Conservation (phyloP, 2,797 vertebrate genomes). For the Natrix natrix region DNA sequence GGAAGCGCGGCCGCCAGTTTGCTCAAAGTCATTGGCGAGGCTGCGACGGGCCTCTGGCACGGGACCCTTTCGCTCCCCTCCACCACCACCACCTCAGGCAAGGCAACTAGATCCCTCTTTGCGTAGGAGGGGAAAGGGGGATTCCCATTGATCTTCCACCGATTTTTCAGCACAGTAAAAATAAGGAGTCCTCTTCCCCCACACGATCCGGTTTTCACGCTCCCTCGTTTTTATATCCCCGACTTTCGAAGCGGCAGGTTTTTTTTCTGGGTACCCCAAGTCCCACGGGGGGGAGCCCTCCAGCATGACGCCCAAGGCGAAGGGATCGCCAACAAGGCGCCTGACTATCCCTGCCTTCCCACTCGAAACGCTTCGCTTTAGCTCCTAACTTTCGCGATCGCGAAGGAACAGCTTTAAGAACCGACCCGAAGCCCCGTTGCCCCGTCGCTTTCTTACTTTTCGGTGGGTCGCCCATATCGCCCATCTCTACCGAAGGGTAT, state of each 20-base stretch:
- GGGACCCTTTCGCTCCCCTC: background rate
- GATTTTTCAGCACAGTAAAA: conserved; percentile 50
- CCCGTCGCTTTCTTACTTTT: conserved; percentile 88
- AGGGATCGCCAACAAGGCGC: background rate
- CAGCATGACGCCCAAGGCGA: background rate
- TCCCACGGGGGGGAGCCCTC: too few relatives aligned
- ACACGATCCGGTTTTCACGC: too few relatives aligned
- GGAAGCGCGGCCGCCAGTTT: background rate
- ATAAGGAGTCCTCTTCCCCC: background rate
- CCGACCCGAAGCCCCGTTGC: background rate
- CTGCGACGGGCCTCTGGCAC: background rate
- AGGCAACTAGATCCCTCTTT: background rate
- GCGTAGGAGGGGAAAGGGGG: background rate
- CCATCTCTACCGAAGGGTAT: conserved; percentile 92
- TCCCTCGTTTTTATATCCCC: background rate
- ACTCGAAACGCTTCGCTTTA: too few relatives aligned
- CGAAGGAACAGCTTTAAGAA: background rate
- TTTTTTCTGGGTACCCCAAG: background rate
- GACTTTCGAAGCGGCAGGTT: background rate
- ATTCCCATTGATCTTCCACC: conserved; percentile 24
- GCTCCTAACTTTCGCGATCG: background rate
- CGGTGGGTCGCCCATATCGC: conserved; percentile 99
- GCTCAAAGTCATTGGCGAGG: background rate
- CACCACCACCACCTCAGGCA: background rate
- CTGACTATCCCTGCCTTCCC: background rate